Conservation (phyloP, 2,113 vertebrate genomes). For the Anhinga rufa region DNA sequence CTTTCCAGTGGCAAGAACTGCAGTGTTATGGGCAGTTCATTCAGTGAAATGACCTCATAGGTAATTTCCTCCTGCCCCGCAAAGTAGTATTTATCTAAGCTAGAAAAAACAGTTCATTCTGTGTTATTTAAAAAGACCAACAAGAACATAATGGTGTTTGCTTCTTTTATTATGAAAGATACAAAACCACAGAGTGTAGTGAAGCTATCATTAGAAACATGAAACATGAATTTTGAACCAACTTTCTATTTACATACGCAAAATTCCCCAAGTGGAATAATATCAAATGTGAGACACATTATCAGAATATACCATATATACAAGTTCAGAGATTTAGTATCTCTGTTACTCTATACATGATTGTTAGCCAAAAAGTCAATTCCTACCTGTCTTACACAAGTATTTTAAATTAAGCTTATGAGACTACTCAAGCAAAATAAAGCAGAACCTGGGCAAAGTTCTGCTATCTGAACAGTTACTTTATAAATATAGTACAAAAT, state of each 20-base stretch:
- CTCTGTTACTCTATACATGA: constrained; percentile 30
- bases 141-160: not conserved
- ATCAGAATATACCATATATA: constrained; percentile 51
- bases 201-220: constrained; percentile 13
- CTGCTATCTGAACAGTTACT: not conserved
- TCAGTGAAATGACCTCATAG: not conserved
- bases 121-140: not conserved
- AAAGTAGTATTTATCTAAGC: not conserved
- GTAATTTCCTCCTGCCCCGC: not conserved
- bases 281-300: constrained; percentile 74
- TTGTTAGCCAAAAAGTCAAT: not conserved
- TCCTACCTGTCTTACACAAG: not conserved
- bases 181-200: constrained; percentile 58
- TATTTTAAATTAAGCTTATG: not conserved
- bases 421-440: not conserved
- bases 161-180: constrained; percentile 71
- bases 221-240: constrained; percentile 34
- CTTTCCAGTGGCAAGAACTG: not conserved
- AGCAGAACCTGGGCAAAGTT: not conserved
- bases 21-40: not conserved
- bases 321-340: constrained; percentile 30
- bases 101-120: not conserved
- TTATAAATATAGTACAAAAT: not conserved
- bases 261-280: constrained; percentile 76
- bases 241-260: constrained; percentile 70